Evolutionary conservation across 2,797 vertebrate species (phyloP).

Genomic region (Epinephelus coioides): DNA sequence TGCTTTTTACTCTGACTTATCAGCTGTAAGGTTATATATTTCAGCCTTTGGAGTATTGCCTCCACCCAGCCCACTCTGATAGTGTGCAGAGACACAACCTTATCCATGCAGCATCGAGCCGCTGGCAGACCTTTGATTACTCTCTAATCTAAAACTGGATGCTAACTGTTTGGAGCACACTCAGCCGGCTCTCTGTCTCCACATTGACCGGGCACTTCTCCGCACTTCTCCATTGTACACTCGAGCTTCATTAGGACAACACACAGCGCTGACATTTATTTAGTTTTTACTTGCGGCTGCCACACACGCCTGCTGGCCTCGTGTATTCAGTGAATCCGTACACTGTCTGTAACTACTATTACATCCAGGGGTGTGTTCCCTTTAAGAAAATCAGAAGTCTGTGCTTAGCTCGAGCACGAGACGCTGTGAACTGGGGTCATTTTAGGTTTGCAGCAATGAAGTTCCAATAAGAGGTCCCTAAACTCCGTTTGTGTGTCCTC

Average conservation of each 20-base stretch:
- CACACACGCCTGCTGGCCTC: constrained; percentile 2
- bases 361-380: background rate
- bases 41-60: constrained; percentile 55
- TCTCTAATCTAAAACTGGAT: constrained; percentile 64
- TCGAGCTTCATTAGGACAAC: constrained; percentile 44
- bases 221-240: constrained; percentile 32
- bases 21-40: constrained; percentile 65
- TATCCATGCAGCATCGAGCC: constrained; percentile 59
- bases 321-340: constrained; percentile 24
- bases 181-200: constrained; percentile 36
- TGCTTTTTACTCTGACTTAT: constrained; percentile 56
- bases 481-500: background rate
- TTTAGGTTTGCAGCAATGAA: background rate
- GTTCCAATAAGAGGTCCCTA: background rate
- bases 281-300: constrained; percentile 22
- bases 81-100: constrained; percentile 52
- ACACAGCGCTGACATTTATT: constrained; percentile 21
- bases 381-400: constrained; percentile 22
- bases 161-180: constrained; percentile 62
- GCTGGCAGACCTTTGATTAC: constrained; percentile 64
- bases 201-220: constrained; percentile 37
- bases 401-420: constrained; percentile 7
- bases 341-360: background rate
- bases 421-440: background rate
- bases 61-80: constrained; percentile 40